Conservation (phyloP, 1,140 invertebrate species). For the Paralvinella palmiformis region DNA sequence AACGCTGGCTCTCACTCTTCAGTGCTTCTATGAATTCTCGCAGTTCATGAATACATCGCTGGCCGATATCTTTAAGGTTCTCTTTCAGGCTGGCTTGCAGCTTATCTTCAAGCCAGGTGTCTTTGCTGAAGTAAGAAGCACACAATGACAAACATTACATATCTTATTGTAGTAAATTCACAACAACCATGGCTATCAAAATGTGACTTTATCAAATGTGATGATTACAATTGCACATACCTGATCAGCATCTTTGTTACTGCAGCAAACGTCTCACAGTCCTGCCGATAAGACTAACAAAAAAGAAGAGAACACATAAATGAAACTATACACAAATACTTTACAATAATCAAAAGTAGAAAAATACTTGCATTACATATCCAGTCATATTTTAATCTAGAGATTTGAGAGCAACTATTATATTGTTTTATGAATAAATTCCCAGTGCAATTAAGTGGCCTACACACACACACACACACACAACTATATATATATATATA, state of each 20-base stretch:
- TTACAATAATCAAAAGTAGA: too few species aligned
- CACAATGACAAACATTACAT: not conserved
- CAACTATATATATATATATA: too few species aligned
- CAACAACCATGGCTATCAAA: not conserved
- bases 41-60: slow-evolving; percentile 23
- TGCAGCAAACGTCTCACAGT: slow-evolving; percentile 24
- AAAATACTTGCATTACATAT: too few species aligned
- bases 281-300: slow-evolving; percentile 26
- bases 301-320: too few species aligned
- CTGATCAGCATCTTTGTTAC: slow-evolving; percentile 24
- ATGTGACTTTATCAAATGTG: not conserved
- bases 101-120: slow-evolving; percentile 19
- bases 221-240: slow-evolving; percentile 7
- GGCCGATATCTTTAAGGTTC: slow-evolving; percentile 24
- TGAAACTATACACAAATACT: too few species aligned
- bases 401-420: too few species aligned
- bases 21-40: slow-evolving; percentile 22
- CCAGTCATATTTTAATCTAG: too few species aligned
- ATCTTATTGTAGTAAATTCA: not conserved
- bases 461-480: too few species aligned
- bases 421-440: too few species aligned
- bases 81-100: slow-evolving; percentile 21
- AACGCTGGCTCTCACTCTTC: too few species aligned
- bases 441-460: too few species aligned
- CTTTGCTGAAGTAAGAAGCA: slow-evolving; percentile 18